Evolutionary conservation across 1,140 invertebrate genomes (phyloP), one percentile per base, ranked within the genome.

Genomic region (Temnothorax nylanderi): DNA sequence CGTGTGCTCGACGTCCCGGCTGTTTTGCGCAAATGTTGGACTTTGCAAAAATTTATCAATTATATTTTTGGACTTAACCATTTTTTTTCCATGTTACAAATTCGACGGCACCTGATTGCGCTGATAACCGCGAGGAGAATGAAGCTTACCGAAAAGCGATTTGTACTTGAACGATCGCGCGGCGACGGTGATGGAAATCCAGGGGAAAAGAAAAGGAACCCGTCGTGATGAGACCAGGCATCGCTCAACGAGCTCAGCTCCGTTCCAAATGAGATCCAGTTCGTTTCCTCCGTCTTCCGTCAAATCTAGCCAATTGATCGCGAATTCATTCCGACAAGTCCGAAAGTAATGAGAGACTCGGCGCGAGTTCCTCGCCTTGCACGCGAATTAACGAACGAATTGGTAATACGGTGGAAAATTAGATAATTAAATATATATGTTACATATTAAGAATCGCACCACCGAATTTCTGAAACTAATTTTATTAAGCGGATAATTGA

Each of bases 271-370:
- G 80, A 89, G 78, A 91, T 89, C 75, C 87, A 62, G 78, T 77
- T 89, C 85, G 85, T 89, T 85, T 89, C 72, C 65, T 87, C 62
- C 65, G 64, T 8, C 81, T 87, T 87, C 69, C 87, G 67, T 87
- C 65, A 75, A 87, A 88, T 56, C 71, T 65, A 74, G 80, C 87
- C 89, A 81, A 77, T 85, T 91, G 82, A 81, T 74, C 87, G 65
- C 62, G 81, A 91, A 92, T 88, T 92, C 86, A 90, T 90, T 86
- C 84, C 51, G 58, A 60, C 87, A 76, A 81, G 81, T 90, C 72
- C 49, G 78, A 87, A n/a, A 58, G 60, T 56, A 88, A 77, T 64
- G 75, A 75, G 74, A 67, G 34, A 67, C 37, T 5, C 26, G 69
- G 84, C 75, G 85, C 87, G 80, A 86, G 32, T 58, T 49, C 51